Conservation (phyloP, 92 coral and sea anemone species). For the Parazoanthus swiftii region DNA sequence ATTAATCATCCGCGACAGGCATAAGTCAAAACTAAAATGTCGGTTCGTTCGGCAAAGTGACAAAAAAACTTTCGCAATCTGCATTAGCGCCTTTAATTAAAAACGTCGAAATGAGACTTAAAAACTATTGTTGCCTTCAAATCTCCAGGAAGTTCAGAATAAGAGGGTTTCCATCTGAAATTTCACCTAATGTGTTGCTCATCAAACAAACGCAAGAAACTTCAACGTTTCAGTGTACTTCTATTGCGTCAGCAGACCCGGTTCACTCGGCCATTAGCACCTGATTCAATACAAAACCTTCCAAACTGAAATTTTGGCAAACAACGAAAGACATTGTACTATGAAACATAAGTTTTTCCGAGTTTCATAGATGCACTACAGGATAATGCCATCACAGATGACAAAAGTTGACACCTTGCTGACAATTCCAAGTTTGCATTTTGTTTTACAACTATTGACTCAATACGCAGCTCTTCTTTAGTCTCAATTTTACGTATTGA, state of each 20-base stretch:
- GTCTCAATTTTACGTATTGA: background rate
- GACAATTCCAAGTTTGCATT: background rate
- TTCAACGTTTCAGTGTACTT: too few species aligned
- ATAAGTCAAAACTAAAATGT: background rate
- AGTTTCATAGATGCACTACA: too few species aligned
- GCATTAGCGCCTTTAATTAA: background rate
- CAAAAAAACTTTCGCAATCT: background rate
- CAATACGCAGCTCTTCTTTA: background rate
- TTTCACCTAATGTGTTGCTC: background rate
- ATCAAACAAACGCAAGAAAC: constrained; percentile 10
- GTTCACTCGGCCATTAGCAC: constrained; percentile 8
- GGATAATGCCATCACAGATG: background rate
- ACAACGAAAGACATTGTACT: background rate
- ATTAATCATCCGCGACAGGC: background rate
- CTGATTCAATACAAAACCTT: constrained; percentile 6
- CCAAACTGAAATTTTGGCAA: background rate
- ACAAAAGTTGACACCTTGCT: background rate
- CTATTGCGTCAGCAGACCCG: background rate
- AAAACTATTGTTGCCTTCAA: background rate
- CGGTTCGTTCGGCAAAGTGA: background rate
- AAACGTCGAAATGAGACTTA: background rate
- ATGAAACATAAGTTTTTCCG: background rate
- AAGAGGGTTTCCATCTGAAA: background rate
- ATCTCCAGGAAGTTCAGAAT: constrained; percentile 1
- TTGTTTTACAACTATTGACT: background rate